Conservation (phyloP, 1,140 invertebrate genomes). For the Ceratosolen solmsi region DNA sequence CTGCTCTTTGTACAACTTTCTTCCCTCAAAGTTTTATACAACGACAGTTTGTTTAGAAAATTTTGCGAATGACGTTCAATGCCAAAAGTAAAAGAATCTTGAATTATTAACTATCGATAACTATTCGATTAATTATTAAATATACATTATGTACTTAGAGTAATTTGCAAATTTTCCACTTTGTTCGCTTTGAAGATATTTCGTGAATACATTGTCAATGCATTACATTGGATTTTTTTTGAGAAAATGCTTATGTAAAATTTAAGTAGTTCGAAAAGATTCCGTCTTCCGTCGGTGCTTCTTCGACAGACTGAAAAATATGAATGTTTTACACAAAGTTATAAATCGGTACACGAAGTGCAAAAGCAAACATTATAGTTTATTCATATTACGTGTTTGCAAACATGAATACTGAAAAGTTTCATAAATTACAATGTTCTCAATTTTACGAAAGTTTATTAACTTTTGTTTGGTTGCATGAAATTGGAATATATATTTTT, state of each 20-base stretch:
- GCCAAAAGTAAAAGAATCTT: not conserved
- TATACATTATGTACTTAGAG: constrained; percentile 13
- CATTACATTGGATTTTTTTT: too few relatives aligned
- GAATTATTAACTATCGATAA: not conserved
- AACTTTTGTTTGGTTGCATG: not conserved
- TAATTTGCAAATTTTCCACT: too few relatives aligned
- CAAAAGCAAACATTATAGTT: not conserved
- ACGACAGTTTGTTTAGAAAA: not conserved
- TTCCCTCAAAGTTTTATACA: not conserved
- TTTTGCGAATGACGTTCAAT: too few relatives aligned
- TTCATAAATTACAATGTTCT: not conserved
- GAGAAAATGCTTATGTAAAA: too few relatives aligned
- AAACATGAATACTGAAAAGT: not conserved
- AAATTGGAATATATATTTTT: too few relatives aligned
- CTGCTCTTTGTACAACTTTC: not conserved
- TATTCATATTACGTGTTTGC: not conserved
- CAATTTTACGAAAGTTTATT: not conserved
- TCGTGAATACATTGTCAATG: too few relatives aligned
- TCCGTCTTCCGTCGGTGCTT: constrained; percentile 37
- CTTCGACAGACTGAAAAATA: constrained; percentile 22
- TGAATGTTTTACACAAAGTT: not conserved
- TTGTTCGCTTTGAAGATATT: too few relatives aligned
- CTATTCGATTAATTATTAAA: constrained; percentile 23
- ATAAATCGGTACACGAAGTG: not conserved
- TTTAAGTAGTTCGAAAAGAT: too few relatives aligned